These are phyloP conservation scores for Dicentrarchus labrax DNA, from an alignment of 2,113 vertebrate species.

Conservation along the genomic window DNA sequence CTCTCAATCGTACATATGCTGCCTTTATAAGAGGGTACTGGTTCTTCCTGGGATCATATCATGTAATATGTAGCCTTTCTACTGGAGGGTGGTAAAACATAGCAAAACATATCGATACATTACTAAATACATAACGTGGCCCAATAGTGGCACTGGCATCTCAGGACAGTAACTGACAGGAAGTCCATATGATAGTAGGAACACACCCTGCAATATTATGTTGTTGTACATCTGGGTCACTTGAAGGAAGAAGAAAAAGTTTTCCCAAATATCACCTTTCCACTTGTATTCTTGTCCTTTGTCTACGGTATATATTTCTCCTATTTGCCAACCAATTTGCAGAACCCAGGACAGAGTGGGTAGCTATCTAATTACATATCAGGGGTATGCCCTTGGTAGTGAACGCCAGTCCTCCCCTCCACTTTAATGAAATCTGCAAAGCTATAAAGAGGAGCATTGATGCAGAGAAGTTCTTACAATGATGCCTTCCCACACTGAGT, in stretches of 20 bases:
- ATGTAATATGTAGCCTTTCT: not conserved
- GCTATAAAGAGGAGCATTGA: constrained; percentile 25
- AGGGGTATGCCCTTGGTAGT: not conserved
- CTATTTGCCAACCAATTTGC: not conserved
- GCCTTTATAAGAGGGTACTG: not conserved
- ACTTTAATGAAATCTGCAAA: constrained; percentile 18
- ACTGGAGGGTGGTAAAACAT: too few species aligned
- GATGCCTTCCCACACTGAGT: constrained; percentile 17
- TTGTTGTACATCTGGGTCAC: not conserved
- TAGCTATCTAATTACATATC: constrained; percentile 5
- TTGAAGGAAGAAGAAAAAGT: not conserved
- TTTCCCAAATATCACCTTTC: not conserved
- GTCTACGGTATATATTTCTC: not conserved
- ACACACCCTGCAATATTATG: constrained; percentile 1
- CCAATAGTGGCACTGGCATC: too few species aligned
- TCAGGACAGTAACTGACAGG: not conserved
- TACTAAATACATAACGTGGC: not conserved
- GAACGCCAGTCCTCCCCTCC: not conserved
- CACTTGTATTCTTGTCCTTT: not conserved
- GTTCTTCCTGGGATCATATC: not conserved
- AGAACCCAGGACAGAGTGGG: not conserved
- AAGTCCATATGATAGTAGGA: not conserved
- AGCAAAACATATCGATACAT: not conserved
- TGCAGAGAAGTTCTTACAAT: constrained; percentile 15
- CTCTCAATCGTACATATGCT: not conserved